A percentile compares a stretch with the other conserved stretches of the same genome.
Evolutionary conservation across 2,113 vertebrate genomes (phyloP).

Genomic region (Hippocampus zosterae): DNA sequence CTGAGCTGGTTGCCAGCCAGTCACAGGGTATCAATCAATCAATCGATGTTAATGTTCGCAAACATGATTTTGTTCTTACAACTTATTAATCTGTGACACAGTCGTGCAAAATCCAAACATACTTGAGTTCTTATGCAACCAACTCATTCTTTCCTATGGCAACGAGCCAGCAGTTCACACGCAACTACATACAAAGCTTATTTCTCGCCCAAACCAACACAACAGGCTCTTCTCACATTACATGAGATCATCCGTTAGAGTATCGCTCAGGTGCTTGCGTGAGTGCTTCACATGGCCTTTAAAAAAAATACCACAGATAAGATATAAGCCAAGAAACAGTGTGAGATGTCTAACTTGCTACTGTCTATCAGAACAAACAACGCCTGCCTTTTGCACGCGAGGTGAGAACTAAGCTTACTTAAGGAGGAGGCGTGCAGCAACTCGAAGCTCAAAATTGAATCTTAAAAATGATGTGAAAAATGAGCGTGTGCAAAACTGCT

Average conservation of each 20-base stretch:
- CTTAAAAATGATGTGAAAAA: conserved; percentile 31
- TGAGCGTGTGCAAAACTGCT: conserved; percentile 23
- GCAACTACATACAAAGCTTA: conserved; percentile 57
- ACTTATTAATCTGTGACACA: conserved; percentile 39
- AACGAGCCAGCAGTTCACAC: conserved; percentile 66
- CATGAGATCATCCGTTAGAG: conserved; percentile 1
- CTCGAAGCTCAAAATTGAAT: not conserved
- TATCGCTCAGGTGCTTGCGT: conserved; percentile 5
- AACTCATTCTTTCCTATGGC: conserved; percentile 53
- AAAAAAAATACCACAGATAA: conserved; percentile 20
- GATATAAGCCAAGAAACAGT: conserved; percentile 45
- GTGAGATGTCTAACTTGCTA: conserved; percentile 38
- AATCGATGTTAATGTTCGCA: not conserved
- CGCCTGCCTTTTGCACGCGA: conserved; percentile 41
- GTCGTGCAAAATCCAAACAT: conserved; percentile 50
- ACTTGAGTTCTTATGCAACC: conserved; percentile 58
- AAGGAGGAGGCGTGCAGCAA: conserved; percentile 27
- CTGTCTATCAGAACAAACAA: conserved; percentile 42
- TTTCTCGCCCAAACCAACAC: conserved; percentile 41
- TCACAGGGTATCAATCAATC: no score
- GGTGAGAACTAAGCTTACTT: conserved; percentile 15
- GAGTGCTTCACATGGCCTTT: conserved; percentile 28
- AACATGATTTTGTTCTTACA: conserved; percentile 34
- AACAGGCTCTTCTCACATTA: conserved; percentile 49
- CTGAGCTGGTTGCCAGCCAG: no score